Evolutionary conservation across 2,797 vertebrate genomes (phyloP).

Genomic region (Odontamblyopus rebecca): DNA sequence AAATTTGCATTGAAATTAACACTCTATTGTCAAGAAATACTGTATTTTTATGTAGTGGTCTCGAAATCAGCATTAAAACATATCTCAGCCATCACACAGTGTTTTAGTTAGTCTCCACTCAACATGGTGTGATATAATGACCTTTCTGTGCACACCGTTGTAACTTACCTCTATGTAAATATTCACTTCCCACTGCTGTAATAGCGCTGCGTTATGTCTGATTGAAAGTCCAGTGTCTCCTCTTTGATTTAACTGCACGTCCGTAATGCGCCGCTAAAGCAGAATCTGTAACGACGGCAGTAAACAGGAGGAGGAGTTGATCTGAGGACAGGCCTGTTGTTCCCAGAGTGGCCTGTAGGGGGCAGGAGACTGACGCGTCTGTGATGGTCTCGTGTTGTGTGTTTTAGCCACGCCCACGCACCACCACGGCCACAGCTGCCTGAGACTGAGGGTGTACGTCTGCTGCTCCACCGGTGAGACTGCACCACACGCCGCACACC

Average conservation of each 20-base stretch:
- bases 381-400: constrained; percentile 20
- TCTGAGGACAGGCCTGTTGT: constrained; percentile 30
- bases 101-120: too few relatives aligned
- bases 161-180: neutral
- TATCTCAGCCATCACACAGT: too few relatives aligned
- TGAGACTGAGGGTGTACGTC: constrained; percentile 94
- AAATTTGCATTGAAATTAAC: too few relatives aligned
- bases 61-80: too few relatives aligned
- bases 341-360: constrained; percentile 53
- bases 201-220: neutral
- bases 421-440: constrained; percentile 91
- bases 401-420: constrained; percentile 88
- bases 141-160: neutral
- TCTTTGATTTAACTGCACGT: neutral
- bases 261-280: neutral
- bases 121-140: too few relatives aligned
- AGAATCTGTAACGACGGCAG: constrained; percentile 15
- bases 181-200: neutral
- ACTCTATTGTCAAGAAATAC: too few relatives aligned
- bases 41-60: too few relatives aligned
- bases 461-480: constrained; percentile 93
- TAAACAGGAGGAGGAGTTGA: constrained; percentile 45
- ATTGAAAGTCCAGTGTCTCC: neutral
- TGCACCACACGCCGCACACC: neutral
- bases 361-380: constrained; percentile 54